Percentiles rank a stretch among this genome's conserved stretches.
These are phyloP conservation scores for Protosalanx chinensis DNA, from an alignment of 2,797 vertebrate genomes.

Conservation along the genomic window DNA sequence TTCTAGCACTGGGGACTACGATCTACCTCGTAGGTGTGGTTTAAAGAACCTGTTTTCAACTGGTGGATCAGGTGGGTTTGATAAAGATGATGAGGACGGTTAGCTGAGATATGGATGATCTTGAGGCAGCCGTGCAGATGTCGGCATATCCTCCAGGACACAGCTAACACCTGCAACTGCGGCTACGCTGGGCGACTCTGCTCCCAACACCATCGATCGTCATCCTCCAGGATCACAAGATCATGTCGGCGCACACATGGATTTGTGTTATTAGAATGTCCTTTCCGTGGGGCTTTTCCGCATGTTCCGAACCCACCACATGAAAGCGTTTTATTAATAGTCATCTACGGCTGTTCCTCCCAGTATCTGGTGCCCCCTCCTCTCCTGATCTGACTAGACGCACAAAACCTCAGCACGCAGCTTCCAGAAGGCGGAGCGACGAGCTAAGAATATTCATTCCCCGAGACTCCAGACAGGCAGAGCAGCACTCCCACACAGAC, in stretches of 20 bases:
- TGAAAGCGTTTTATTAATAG: neutral
- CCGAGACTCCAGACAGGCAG: slow-evolving; percentile 26
- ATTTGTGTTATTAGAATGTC: no score
- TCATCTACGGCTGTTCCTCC: neutral
- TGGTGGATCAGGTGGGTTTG: neutral
- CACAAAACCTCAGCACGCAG: neutral
- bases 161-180: neutral
- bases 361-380: neutral
- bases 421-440: neutral
- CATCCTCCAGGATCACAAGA: no score
- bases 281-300: no score
- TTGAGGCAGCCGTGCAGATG: no score
- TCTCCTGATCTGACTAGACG: neutral
- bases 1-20: neutral
- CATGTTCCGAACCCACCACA: no score
- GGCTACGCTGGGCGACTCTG: no score
- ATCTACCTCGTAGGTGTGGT: no score
- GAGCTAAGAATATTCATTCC: slow-evolving; percentile 27
- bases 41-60: neutral
- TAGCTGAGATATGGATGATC: neutral
- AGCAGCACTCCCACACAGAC: slow-evolving; percentile 8
- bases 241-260: no score
- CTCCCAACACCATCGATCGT: no score
- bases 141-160: neutral
- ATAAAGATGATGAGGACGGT: neutral